A percentile compares a stretch with the other conserved stretches of the same genome.
phyloP scores from a whole-genome alignment of 2,888 invertebrate genomes.

The Crematogaster levior region DNA sequence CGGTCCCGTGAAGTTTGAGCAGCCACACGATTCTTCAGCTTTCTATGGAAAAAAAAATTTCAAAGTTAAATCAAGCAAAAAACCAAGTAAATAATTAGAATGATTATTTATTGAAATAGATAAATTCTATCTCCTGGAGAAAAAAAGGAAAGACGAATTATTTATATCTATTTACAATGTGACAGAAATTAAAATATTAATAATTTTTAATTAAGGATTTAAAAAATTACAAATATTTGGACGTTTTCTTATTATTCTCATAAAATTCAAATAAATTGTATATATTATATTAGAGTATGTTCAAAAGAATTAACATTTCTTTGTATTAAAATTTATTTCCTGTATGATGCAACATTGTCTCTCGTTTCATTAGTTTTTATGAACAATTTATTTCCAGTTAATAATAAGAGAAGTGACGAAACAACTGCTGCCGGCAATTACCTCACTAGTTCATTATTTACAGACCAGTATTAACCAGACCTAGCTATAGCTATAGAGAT shows the following conservation, averaged over 20 bases:
- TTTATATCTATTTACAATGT: too few relatives aligned
- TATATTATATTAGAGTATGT: background rate
- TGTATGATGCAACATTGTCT: background rate
- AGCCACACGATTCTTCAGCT: conserved; percentile 98
- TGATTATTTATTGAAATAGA: background rate
- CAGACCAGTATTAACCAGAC: background rate
- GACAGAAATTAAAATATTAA: background rate
- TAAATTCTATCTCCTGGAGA: too few relatives aligned
- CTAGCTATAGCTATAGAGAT: background rate
- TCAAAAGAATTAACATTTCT: background rate
- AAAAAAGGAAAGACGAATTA: too few relatives aligned
- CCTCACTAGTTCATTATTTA: background rate
- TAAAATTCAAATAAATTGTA: background rate
- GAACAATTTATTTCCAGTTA: background rate
- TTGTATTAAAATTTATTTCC: background rate
- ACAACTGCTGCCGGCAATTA: background rate
- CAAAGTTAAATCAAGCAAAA: background rate
- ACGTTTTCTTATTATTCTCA: background rate
- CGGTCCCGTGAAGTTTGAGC: conserved; percentile 99
- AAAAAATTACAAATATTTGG: background rate
- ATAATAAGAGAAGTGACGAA: background rate
- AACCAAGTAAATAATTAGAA: background rate
- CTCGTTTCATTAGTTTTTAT: background rate
- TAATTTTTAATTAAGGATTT: background rate
- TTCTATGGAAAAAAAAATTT: conserved; percentile 87